Evolutionary conservation across 2,888 invertebrate species (phyloP), one percentile per base, ranked within the genome.

Genomic region (Spialia ferax): DNA sequence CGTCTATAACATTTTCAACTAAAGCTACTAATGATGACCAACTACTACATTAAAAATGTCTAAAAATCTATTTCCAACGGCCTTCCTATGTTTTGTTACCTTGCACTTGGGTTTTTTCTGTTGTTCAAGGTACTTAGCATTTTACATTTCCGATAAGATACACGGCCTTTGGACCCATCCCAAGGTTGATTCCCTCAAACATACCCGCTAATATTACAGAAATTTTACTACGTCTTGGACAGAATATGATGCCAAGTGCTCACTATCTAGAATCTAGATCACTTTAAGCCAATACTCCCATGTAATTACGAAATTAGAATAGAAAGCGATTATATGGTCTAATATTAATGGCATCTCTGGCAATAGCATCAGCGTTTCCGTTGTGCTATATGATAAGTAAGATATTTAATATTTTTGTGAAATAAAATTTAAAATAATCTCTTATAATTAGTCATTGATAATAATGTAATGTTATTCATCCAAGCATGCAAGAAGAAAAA

Each of bases 141-240:
- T 61, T 65, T 48, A 67, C 65, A 45, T 72, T 59, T 71, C 71
- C 72, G 65, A 65, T 69, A 63, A 69, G 60, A 68, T 66, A 54
- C 64, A 26, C 64, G 73, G 64, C 75, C 75, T 75, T 74, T 74
- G 75, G 73, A 71, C 71, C 52, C 63, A 57, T 63, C 69, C 72
- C 73, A 73, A 72, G 70, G 66, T 69, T 48, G 13, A 32, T 62
- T 66, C 60, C 65, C 52, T 59, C 59, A 52, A 20, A 42, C 57
- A 29, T 29, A 26, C 13, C 52, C 38, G 13, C 59, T 52, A 59
- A 59, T 52, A 20, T 52, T 59, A 29, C 65, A 64, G 42, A 64
- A 64, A 56, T 48, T 56, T 18, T 32, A 23, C 54, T 26, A 50
- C 42, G 50, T 26, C 29, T 52, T 29, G 32, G 22, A 42, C 45